A percentile compares a stretch with the other conserved stretches of the same genome.
These are phyloP conservation scores for Clinocottus analis DNA, from an alignment of 2,113 vertebrate genomes.

Conservation along the genomic window DNA sequence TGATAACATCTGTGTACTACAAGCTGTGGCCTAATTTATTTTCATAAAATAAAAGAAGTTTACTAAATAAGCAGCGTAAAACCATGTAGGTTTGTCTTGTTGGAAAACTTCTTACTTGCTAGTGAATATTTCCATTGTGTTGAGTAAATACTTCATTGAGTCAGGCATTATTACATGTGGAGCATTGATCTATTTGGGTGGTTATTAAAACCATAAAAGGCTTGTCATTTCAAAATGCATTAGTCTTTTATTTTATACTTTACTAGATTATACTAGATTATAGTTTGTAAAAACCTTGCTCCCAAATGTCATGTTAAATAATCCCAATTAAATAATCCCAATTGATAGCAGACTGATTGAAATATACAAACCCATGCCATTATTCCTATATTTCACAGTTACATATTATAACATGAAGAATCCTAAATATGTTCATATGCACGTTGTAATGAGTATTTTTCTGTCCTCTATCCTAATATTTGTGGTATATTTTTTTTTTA, in stretches of 20 bases:
- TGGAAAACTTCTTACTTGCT: not conserved
- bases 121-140: slow-evolving; percentile 15
- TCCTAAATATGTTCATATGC: no score
- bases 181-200: not conserved
- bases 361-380: no score
- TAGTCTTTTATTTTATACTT: no score
- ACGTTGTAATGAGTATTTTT: no score
- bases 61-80: not conserved
- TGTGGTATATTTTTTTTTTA: not conserved
- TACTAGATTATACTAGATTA: no score
- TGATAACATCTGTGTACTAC: not conserved
- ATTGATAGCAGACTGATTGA: no score
- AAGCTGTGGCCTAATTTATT: not conserved
- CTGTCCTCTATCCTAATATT: not conserved
- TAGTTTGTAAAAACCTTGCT: no score
- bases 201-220: not conserved
- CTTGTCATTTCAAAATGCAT: no score
- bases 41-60: not conserved
- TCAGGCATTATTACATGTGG: slow-evolving; percentile 15
- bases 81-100: not conserved
- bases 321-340: no score
- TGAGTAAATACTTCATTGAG: not conserved
- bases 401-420: no score
- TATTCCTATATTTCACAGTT: no score
- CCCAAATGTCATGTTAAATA: no score